Base-by-base conservation (phyloP, 1,140 invertebrate genomes). In the Cherax destructor region DNA sequence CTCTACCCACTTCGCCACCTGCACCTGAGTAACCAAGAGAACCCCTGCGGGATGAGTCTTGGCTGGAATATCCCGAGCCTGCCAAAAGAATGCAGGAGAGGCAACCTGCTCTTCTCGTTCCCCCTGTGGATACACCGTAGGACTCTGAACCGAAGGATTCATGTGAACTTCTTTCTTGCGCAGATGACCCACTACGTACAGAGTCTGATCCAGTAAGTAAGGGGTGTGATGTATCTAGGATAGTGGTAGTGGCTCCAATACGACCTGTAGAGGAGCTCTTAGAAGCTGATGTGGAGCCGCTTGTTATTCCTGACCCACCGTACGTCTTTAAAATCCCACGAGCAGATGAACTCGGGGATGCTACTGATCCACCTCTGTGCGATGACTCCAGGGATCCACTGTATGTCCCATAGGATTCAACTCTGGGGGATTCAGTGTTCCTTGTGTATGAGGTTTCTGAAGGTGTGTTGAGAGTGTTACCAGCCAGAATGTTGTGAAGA, bases 401-500 rank as follows among this genome's bases (percentile, higher is more conserved):
- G 47, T 84, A 65, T 0, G 88, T 59, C 3, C 80, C 72, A 6
- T 78, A 49, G 30, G 72, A 41, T n/a, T 50, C 59, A 13, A 65
- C 61, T 65, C 61, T 18, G 21, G 61, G 5, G 21, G 47, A 47
- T 10, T 7, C 24, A 16, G 81, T 18, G 4, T 72, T 47, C 41
- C 74, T 80, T 52, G 10, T 30, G 50, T 83, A 50, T 1, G 80
- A 56, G n/a, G 79, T 47, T n/a, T 90, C 69, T 24, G 72, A 61
- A 16, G 81, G 81, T 16, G 89, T 91, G 47, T 18, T 72, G 56
- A 85, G 76, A 30, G 83, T 86, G 83, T 86, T 85, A 4, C 89
- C 89, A 7, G 89, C 69, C 83, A 91, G n/a, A 41, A 91, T 91
- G 24, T 80, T 47, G 59, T 85, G 83, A 16, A 91, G 89, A 72